These are phyloP conservation scores for Leptodactylus fuscus DNA, from an alignment of 2,113 vertebrate genomes.

Conservation along the genomic window DNA sequence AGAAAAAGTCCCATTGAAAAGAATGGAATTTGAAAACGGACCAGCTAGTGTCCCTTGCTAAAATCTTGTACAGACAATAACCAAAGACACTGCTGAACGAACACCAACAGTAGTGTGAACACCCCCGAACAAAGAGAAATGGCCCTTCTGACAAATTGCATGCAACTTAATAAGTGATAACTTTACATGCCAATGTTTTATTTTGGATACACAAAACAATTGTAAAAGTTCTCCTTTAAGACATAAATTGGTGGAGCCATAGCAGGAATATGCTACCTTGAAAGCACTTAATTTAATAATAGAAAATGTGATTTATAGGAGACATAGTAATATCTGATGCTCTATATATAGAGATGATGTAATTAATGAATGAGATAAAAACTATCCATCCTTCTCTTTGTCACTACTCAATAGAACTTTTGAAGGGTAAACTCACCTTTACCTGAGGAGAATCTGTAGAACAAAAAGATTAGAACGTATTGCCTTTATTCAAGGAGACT, in stretches of 20 bases:
- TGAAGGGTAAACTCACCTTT: conserved; percentile 15
- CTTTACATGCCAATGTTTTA: too few relatives aligned
- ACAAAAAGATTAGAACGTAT: not conserved
- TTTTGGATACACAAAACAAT: too few relatives aligned
- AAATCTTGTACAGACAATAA: too few relatives aligned
- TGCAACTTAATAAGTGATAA: too few relatives aligned
- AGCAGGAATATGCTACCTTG: not conserved
- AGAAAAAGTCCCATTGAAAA: too few relatives aligned
- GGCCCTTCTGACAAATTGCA: too few relatives aligned
- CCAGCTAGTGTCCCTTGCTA: too few relatives aligned
- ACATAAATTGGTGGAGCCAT: not conserved
- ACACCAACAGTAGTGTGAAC: too few relatives aligned
- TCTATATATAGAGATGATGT: not conserved
- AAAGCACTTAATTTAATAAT: not conserved
- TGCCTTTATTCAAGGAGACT: not conserved
- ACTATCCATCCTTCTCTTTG: not conserved
- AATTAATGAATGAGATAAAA: not conserved
- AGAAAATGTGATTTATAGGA: conserved; percentile 10
- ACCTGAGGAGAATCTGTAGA: not conserved
- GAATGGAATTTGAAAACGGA: too few relatives aligned
- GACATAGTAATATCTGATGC: not conserved
- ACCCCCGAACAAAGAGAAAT: too few relatives aligned
- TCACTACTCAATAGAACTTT: not conserved
- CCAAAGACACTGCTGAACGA: too few relatives aligned
- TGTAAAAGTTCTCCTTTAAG: not conserved